Evolutionary conservation across 2,113 vertebrate genomes (phyloP).

Genomic region (Aphelocoma coerulescens): DNA sequence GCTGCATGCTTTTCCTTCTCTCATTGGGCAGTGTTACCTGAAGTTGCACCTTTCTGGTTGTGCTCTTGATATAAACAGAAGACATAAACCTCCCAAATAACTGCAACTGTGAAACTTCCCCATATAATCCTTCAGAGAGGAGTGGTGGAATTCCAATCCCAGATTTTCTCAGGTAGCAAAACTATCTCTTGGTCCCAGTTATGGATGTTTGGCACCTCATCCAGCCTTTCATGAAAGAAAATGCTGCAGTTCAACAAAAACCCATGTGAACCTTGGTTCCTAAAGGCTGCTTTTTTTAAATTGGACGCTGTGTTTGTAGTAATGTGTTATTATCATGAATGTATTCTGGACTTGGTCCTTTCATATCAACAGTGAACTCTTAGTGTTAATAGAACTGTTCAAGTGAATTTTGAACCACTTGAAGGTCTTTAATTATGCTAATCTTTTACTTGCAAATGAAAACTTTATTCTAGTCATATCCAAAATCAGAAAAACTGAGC

Average conservation of each 20-base stretch:
- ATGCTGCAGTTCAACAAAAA: not conserved
- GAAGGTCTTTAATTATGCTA: not conserved
- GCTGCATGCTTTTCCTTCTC: not conserved
- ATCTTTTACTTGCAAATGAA: not conserved
- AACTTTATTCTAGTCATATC: not conserved
- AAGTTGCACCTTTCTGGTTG: not conserved
- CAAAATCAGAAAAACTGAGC: not conserved
- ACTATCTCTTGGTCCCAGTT: not conserved
- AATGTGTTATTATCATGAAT: not conserved
- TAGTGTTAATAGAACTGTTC: not conserved
- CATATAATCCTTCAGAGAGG: not conserved
- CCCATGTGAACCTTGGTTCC: not conserved
- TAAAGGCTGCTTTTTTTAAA: not conserved
- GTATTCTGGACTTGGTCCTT: not conserved
- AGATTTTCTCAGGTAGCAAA: not conserved
- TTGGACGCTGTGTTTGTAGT: not conserved
- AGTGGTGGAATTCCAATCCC: not conserved
- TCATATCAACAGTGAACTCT: not conserved
- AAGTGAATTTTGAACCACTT: not conserved
- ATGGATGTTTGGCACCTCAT: not conserved
- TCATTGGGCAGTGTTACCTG: not conserved
- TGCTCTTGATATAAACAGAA: not conserved
- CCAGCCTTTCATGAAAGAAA: not conserved
- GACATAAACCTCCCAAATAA: not conserved
- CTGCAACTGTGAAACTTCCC: not conserved